Evolutionary conservation across 1,140 invertebrate genomes (phyloP).

Genomic region (Micrasema minimum): DNA sequence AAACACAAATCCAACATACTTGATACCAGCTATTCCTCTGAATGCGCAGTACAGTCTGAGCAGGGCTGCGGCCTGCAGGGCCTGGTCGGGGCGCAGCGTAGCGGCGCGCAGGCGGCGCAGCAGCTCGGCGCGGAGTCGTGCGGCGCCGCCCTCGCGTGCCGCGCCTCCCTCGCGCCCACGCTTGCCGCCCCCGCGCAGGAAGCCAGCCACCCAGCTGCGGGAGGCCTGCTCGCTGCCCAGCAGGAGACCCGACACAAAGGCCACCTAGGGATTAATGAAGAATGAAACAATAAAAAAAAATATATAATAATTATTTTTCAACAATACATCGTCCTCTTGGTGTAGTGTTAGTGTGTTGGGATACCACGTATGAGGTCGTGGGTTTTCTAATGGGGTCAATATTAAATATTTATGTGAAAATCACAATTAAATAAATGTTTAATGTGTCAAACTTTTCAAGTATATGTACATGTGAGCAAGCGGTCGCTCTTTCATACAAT

Average conservation of each 20-base stretch:
- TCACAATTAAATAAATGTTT: too few relatives aligned
- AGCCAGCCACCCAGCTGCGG: constrained; percentile 91
- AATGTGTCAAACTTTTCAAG: too few relatives aligned
- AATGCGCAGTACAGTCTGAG: constrained; percentile 85
- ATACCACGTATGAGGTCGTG: too few relatives aligned
- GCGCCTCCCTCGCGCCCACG: constrained; percentile 64
- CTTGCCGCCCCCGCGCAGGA: constrained; percentile 91
- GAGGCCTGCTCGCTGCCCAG: constrained; percentile 91
- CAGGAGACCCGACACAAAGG: constrained; percentile 91
- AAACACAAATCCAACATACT: too few relatives aligned
- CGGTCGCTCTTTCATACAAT: too few relatives aligned
- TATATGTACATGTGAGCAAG: too few relatives aligned
- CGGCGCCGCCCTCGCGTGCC: constrained; percentile 72
- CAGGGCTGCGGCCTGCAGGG: constrained; percentile 77
- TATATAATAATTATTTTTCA: too few relatives aligned
- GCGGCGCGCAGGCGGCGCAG: constrained; percentile 70
- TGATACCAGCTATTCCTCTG: constrained; percentile 90
- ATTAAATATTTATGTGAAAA: too few relatives aligned
- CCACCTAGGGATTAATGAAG: constrained; percentile 71
- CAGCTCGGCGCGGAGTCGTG: constrained; percentile 82
- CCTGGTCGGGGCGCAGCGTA: constrained; percentile 67
- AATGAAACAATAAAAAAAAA: too few relatives aligned
- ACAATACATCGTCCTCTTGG: too few relatives aligned
- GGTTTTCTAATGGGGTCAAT: too few relatives aligned
- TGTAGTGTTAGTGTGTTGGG: too few relatives aligned